Conservation (phyloP, 2,113 vertebrate species). For the Picathartes gymnocephalus region DNA sequence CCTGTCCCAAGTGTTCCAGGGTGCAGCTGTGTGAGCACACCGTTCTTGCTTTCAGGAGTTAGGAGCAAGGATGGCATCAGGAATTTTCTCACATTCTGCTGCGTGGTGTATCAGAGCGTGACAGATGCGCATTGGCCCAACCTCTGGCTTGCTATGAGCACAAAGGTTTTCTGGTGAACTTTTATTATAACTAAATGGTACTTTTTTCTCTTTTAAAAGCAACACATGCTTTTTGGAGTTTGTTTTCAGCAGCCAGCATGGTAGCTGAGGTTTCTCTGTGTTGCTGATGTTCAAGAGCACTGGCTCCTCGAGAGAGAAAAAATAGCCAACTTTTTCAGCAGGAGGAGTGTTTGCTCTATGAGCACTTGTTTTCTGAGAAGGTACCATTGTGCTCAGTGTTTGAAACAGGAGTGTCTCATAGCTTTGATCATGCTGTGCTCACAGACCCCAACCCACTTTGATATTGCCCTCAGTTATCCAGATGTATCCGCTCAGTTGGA, state of each 20-base stretch:
- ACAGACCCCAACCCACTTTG: neutral
- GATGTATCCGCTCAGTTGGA: neutral
- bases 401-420: neutral
- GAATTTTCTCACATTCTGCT: neutral
- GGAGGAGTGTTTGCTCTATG: neutral
- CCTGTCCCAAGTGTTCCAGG: neutral
- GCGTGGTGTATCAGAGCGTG: neutral
- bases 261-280: rapidly evolving
- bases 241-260: neutral
- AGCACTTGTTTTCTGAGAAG: neutral
- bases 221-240: neutral
- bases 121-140: neutral
- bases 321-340: neutral
- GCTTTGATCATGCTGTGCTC: neutral
- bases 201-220: no score
- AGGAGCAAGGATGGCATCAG: rapidly evolving
- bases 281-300: neutral
- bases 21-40: rapidly evolving
- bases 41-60: neutral
- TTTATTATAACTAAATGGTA: no score
- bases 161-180: no score
- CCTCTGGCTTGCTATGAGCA: no score
- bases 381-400: neutral
- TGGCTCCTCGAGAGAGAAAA: rapidly evolving
- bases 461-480: neutral